phyloP scores from a whole-genome alignment of 2,797 vertebrate species.

The Sebastolobus altivelis region DNA sequence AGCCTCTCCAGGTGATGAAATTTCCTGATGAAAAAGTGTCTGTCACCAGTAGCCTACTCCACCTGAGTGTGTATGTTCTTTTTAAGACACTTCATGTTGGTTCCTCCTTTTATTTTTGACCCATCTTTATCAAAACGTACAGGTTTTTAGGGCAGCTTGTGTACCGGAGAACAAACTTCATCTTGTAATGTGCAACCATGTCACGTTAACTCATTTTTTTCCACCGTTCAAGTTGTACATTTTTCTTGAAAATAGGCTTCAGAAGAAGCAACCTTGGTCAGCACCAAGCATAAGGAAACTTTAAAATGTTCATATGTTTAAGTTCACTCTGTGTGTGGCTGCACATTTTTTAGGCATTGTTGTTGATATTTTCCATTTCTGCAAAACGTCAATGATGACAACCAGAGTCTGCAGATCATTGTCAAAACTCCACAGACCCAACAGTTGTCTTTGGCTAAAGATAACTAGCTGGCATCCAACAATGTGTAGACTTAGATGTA shows the following conservation, averaged over 20 bases:
- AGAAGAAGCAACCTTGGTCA: neutral
- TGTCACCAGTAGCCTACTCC: too few species aligned
- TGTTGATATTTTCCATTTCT: conserved; percentile 5
- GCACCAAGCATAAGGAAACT: neutral
- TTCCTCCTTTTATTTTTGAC: neutral
- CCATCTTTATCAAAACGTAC: neutral
- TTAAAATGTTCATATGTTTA: neutral
- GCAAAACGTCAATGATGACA: conserved; percentile 28
- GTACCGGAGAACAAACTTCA: neutral
- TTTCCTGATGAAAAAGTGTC: too few species aligned
- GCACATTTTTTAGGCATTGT: neutral
- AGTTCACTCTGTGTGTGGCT: neutral
- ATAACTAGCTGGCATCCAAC: conserved; percentile 30
- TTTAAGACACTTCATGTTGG: neutral
- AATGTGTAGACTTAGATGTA: conserved; percentile 55
- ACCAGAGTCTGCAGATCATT: conserved; percentile 28
- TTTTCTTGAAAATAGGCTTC: neutral
- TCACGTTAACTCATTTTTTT: neutral
- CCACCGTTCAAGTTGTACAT: neutral
- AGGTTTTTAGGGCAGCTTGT: neutral
- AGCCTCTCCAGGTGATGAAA: too few species aligned
- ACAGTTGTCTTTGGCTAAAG: conserved; percentile 20
- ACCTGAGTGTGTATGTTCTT: too few species aligned
- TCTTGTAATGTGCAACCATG: neutral
- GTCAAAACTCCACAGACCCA: conserved; percentile 30